phyloP scores from a whole-genome alignment of 1,140 invertebrate genomes.

The Carposina sasakii region DNA sequence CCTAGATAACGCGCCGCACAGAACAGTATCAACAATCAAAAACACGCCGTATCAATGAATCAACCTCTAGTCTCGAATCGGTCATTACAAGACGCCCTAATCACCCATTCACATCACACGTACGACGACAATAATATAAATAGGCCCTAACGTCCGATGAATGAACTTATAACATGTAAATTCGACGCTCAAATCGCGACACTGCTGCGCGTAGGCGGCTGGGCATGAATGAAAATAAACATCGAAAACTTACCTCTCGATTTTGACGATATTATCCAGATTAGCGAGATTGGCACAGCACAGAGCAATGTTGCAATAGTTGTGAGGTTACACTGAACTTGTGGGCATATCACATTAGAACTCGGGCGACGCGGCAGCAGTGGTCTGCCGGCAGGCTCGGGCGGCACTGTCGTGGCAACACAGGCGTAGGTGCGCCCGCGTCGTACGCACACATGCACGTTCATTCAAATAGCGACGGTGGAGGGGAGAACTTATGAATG shows the following conservation, averaged over 20 bases:
- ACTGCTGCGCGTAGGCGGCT: conserved; percentile 59
- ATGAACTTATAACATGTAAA: conserved; percentile 68
- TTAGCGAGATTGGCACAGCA: conserved; percentile 57
- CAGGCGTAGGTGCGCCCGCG: conserved; percentile 47
- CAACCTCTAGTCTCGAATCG: conserved; percentile 31
- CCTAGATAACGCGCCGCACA: conserved; percentile 56
- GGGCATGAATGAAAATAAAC: conserved; percentile 65
- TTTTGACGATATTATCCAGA: conserved; percentile 66
- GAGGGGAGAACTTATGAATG: conserved; percentile 60
- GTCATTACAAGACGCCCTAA: conserved; percentile 35
- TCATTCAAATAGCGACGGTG: conserved; percentile 49
- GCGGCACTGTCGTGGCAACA: conserved; percentile 38
- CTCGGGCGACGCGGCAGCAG: conserved; percentile 30
- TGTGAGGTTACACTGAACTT: conserved; percentile 44
- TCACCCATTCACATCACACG: conserved; percentile 54
- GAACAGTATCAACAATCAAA: neutral
- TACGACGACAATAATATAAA: conserved; percentile 58
- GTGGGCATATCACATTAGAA: conserved; percentile 47
- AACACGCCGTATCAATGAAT: conserved; percentile 32
- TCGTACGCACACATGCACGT: conserved; percentile 43
- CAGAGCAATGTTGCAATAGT: conserved; percentile 34
- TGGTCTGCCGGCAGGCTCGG: conserved; percentile 36
- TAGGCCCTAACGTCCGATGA: conserved; percentile 53
- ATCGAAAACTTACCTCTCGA: conserved; percentile 58
- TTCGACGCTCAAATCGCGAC: conserved; percentile 68